Base-by-base conservation (phyloP, 2,113 vertebrate genomes). In the Phalacrocorax brasilianus region DNA sequence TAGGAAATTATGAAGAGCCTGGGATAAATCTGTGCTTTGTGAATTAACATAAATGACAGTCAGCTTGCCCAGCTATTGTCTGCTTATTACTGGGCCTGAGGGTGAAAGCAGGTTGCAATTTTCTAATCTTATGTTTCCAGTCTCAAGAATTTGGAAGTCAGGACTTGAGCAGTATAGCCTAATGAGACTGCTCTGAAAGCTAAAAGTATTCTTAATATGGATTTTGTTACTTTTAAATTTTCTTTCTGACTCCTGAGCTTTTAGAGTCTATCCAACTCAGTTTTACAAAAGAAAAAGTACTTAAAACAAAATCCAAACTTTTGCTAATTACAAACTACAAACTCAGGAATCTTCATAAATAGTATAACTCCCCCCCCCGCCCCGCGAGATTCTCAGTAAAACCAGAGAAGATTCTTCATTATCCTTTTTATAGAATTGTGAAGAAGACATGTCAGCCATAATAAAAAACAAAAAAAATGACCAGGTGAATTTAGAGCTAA, bases 281-380 rank as follows among this genome's bases (percentile, higher is more conserved):
- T 79, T 77, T 83, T 83, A 42, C 8, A 52, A 47, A 82, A 47
- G 5, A 3, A 49, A 58, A 78, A 44, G 0, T 22, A n/a, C 8
- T 32, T 49, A 26, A 67, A 52, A 42, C 2, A 52, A 55, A 80
- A 45, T 11, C 12, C 7, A 50, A 22, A 28, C 17, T 67, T 81
- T 49, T 74, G 11, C 1, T 50, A 8, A 42, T 50, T 55, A 33
- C 9, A 71, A n/a, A 13, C 4, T 66, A 5, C 17, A 40, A 52
- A 40, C 8, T 52, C 5, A 0, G 49, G 19, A 65, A 42, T 50
- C 8, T 59, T 61, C 16, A 6, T 30, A 12, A 74, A 49, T 3
- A 32, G 5, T 27, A 33, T 27, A 5, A 45, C 15, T 16, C 16
- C 44, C 6, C 16, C 6, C 44, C 7, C 12, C 42, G 0, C 0